Percentiles rank a stretch among this genome's conserved stretches.
These are phyloP conservation scores for Habrosyne pyritoides DNA, from an alignment of 2,888 invertebrate species.

Conservation along the genomic window DNA sequence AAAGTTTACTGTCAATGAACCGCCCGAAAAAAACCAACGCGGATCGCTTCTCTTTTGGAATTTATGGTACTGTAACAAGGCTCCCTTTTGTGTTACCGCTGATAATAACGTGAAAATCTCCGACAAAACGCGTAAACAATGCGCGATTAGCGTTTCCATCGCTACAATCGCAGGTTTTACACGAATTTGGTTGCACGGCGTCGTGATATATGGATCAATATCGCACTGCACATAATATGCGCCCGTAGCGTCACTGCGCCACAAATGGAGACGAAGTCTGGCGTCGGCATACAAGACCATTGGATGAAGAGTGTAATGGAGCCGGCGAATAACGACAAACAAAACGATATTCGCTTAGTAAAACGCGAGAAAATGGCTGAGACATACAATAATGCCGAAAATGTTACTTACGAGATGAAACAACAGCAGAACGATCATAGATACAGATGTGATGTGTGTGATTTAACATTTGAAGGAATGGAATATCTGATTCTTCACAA, in stretches of 20 bases:
- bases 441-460: conserved; percentile 74
- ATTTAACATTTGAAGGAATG: conserved; percentile 74
- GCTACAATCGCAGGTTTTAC: conserved; percentile 40
- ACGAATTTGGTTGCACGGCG: conserved; percentile 43
- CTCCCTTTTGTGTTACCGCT: conserved; percentile 78
- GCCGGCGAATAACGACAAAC: conserved; percentile 72
- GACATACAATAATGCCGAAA: conserved; percentile 60
- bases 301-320: conserved; percentile 82
- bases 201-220: conserved; percentile 70
- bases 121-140: conserved; percentile 74
- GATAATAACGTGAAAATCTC: conserved; percentile 65
- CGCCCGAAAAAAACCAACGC: conserved; percentile 73
- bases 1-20: conserved; percentile 76
- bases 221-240: conserved; percentile 48
- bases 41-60: conserved; percentile 83
- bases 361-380: conserved; percentile 80
- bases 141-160: conserved; percentile 55
- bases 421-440: conserved; percentile 57
- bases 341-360: conserved; percentile 57
- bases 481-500: conserved; percentile 75
- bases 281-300: conserved; percentile 71
- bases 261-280: conserved; percentile 76
- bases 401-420: conserved; percentile 64
- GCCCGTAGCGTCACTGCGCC: conserved; percentile 46
- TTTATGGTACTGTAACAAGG: conserved; percentile 83